phyloP scores from a whole-genome alignment of 2,888 invertebrate genomes.

The Selenia dentaria region DNA sequence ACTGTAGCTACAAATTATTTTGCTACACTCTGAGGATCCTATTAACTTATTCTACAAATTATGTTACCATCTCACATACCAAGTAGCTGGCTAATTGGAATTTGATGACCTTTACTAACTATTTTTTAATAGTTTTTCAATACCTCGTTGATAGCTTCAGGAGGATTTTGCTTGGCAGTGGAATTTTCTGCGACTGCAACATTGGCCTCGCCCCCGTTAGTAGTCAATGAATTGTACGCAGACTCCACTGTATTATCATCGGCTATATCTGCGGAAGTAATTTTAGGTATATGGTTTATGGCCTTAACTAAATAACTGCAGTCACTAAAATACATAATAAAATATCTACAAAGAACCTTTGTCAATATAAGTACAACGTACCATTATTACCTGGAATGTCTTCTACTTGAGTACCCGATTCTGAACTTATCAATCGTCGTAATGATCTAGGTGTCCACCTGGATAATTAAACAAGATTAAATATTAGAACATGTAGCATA shows the following conservation, averaged over 20 bases:
- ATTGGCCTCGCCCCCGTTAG: conserved; percentile 63
- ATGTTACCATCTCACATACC: too few relatives aligned
- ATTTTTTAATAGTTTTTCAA: too few relatives aligned
- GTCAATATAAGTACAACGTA: conserved; percentile 27
- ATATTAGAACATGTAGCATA: too few relatives aligned
- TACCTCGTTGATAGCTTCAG: conserved; percentile 58
- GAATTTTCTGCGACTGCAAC: conserved; percentile 41
- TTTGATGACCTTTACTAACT: too few relatives aligned
- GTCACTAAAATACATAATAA: too few relatives aligned
- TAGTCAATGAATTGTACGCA: conserved; percentile 57
- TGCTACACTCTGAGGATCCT: too few relatives aligned
- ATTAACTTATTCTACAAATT: too few relatives aligned
- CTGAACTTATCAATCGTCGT: conserved; percentile 64
- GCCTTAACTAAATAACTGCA: too few relatives aligned
- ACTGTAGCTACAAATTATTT: too few relatives aligned
- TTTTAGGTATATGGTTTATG: too few relatives aligned
- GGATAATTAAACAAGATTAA: conserved; percentile 15
- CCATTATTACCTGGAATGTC: conserved; percentile 52
- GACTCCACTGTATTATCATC: conserved; percentile 25
- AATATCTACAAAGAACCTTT: too few relatives aligned
- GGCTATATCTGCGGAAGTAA: conserved; percentile 3
- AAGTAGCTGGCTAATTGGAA: too few relatives aligned
- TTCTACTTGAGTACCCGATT: conserved; percentile 56
- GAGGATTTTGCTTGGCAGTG: conserved; percentile 41
- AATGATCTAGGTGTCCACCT: conserved; percentile 73